Evolutionary conservation across 2,888 invertebrate genomes (phyloP), one percentile per base, ranked within the genome.

Genomic region (Protodeltote pygarga): DNA sequence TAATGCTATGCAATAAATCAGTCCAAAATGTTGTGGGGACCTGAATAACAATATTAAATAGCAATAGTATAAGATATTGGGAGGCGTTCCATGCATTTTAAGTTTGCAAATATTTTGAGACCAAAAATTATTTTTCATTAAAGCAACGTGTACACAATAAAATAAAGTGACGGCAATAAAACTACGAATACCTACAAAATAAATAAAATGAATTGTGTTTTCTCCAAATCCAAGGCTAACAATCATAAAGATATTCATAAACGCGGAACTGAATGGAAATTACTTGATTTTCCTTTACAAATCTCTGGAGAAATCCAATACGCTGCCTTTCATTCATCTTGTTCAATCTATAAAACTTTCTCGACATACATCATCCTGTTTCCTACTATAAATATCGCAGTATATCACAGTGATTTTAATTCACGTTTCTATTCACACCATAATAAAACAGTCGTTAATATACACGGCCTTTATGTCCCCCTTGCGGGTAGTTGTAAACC

Each of bases 381-480:
- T 54, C 39, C 38, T 27, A 51, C 67, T 62, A 67, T 73, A 72
- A 75, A 71, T 64, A 66, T 59, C 53, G 34, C 41, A 63, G 55
- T 66, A 70, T 53, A 69, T 49, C 67, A 65, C 49, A 65, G 66
- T 50, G 68, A 65, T 61, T 66, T 65, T 60, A 79, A 79, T 78
- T 79, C 79, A 75, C 75, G 73, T 79, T 71, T 83, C 78, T 79
- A 80, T 86, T 85, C 81, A 81, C 86, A 80, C 82, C 53, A 77
- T 73, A 77, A 81, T 88, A 85, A 88, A 88, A 62, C 75, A 63
- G 61, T 54, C 52, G 65, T 59, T 68, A 59, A 64, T 52, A 50
- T 33, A 41, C 42, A 37, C 38, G 31, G 37, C 41, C 25, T 41
- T 49, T 62, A 65, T 48, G 35, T 47, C 50, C 29, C 46, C 35